These are phyloP conservation scores for Papio anubis DNA, from an alignment of 2,113 vertebrate species.

Conservation along the genomic window DNA sequence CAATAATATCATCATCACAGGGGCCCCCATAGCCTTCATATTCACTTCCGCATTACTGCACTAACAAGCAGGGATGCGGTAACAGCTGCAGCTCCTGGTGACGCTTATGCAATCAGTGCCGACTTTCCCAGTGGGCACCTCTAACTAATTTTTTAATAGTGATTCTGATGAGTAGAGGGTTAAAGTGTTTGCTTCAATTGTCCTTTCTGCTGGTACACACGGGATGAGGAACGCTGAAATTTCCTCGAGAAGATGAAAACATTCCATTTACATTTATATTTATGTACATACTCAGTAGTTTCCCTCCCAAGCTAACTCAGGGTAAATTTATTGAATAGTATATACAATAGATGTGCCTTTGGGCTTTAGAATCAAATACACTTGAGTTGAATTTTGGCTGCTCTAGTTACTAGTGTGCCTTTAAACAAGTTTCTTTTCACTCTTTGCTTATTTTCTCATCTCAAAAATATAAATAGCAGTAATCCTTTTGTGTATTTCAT, in stretches of 20 bases:
- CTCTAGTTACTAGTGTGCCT: neutral
- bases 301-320: neutral
- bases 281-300: neutral
- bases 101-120: neutral
- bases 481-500: constrained; percentile 50
- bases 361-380: neutral
- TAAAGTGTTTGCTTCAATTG: neutral
- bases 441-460: neutral
- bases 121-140: neutral
- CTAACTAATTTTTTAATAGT: too few species aligned
- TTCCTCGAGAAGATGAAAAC: neutral
- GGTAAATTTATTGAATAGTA: neutral
- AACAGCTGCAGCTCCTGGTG: constrained; percentile 37
- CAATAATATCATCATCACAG: neutral
- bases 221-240: neutral
- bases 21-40: constrained; percentile 4
- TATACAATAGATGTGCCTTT: neutral
- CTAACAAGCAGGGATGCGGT: neutral
- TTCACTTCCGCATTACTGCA: neutral
- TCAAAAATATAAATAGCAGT: constrained; percentile 27
- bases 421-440: constrained; percentile 37
- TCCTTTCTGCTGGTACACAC: neutral
- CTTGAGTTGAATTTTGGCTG: neutral
- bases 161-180: neutral
- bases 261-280: neutral